Evolutionary conservation across 1,140 invertebrate species (phyloP).

Genomic region (Adelges cooleyi): DNA sequence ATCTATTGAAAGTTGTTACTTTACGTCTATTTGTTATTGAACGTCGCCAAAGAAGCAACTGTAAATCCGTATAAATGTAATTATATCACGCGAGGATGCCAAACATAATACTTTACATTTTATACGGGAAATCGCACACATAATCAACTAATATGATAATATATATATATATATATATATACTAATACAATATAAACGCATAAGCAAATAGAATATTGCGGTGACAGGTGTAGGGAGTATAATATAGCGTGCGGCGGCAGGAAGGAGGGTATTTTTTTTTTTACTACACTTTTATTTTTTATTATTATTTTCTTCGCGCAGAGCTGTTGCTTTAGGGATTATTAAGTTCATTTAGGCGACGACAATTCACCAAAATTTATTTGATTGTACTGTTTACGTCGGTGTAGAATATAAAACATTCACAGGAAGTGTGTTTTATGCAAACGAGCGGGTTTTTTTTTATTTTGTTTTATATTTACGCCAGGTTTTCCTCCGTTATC

Average conservation of each 20-base stretch:
- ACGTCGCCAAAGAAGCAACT: not conserved
- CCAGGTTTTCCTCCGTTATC: not conserved
- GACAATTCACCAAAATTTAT: constrained; percentile 24
- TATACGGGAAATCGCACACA: too few species aligned
- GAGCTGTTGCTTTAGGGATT: constrained; percentile 23
- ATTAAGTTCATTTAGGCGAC: constrained; percentile 13
- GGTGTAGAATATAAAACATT: constrained; percentile 24
- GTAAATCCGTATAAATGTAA: too few species aligned
- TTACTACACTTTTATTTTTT: too few species aligned
- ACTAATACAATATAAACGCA: too few species aligned
- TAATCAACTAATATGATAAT: not conserved
- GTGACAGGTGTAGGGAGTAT: too few species aligned
- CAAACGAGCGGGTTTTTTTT: constrained; percentile 23
- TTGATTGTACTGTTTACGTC: constrained; percentile 15
- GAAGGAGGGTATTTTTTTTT: too few species aligned
- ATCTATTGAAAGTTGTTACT: constrained; percentile 2
- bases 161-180: too few species aligned
- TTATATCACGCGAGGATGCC: too few species aligned
- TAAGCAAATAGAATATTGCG: not conserved
- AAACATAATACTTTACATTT: too few species aligned
- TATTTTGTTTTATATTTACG: constrained; percentile 24
- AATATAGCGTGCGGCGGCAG: not conserved
- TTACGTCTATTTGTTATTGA: not conserved
- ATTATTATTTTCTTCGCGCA: not conserved
- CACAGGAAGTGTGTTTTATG: constrained; percentile 20